These are phyloP conservation scores for Manis javanica DNA, from an alignment of 2,797 vertebrate species.

Conservation along the genomic window DNA sequence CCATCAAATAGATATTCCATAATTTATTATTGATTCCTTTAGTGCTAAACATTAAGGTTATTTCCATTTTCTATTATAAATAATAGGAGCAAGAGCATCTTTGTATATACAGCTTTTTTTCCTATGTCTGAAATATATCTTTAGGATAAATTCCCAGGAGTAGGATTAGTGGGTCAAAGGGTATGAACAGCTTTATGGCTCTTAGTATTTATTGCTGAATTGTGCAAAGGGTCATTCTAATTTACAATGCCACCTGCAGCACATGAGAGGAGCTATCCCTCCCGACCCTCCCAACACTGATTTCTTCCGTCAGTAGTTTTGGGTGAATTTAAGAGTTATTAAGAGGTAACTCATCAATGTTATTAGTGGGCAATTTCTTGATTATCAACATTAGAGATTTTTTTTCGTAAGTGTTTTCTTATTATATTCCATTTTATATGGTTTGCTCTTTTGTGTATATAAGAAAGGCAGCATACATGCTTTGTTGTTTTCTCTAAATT, in stretches of 20 bases:
- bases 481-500: neutral
- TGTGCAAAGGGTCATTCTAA: constrained; percentile 76
- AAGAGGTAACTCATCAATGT: constrained; percentile 32
- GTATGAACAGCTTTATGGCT: constrained; percentile 79
- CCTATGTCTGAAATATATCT: constrained; percentile 73
- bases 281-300: neutral
- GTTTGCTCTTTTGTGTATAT: constrained; percentile 3
- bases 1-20: constrained; percentile 58
- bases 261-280: neutral
- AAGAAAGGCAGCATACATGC: neutral
- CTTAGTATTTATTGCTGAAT: constrained; percentile 77
- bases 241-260: constrained; percentile 77
- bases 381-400: neutral
- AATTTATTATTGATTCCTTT: constrained; percentile 69
- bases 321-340: constrained; percentile 44
- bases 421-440: constrained; percentile 13
- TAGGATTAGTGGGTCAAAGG: constrained; percentile 80
- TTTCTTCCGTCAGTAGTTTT: constrained; percentile 1
- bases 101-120: constrained; percentile 68
- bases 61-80: constrained; percentile 81
- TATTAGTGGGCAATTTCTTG: constrained; percentile 38
- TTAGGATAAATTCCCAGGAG: constrained; percentile 80
- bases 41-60: constrained; percentile 73
- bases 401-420: constrained; percentile 42
- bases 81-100: constrained; percentile 77